These are phyloP conservation scores for Yponomeuta plumbellus DNA, from an alignment of 2,888 invertebrate genomes.

Conservation along the genomic window DNA sequence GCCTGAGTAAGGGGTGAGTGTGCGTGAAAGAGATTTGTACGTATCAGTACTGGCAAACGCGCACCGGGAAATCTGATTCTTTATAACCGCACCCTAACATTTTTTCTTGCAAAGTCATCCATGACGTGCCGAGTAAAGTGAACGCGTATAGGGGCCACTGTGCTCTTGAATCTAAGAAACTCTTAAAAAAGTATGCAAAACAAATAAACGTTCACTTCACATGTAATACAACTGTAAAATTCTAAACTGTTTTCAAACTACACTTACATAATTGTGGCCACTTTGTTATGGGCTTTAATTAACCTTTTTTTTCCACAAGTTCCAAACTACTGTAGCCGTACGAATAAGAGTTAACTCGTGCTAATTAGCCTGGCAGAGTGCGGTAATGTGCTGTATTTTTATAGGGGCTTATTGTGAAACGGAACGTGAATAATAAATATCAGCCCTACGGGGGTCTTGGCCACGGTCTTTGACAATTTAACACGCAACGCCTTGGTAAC, in stretches of 20 bases:
- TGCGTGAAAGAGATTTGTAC: too few species aligned
- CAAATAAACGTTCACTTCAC: neutral
- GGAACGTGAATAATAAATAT: slow-evolving; percentile 6
- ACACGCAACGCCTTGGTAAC: neutral
- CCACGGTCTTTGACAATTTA: neutral
- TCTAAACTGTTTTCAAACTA: slow-evolving; percentile 1
- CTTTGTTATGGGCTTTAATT: neutral
- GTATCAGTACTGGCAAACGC: too few species aligned
- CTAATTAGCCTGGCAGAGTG: neutral
- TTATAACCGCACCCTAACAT: too few species aligned
- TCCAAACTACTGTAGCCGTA: neutral
- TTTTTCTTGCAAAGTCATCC: too few species aligned
- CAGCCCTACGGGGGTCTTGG: neutral
- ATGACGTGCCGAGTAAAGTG: too few species aligned
- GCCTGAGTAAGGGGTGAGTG: too few species aligned
- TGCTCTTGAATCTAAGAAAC: too few species aligned
- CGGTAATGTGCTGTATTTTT: neutral
- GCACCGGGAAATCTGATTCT: too few species aligned
- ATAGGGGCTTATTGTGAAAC: neutral
- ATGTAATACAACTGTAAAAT: neutral
- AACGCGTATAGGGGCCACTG: too few species aligned
- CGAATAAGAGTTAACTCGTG: neutral
- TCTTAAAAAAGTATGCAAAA: neutral
- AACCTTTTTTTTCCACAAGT: neutral
- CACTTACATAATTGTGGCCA: neutral